Conservation (phyloP, 2,113 vertebrate species). For the Propithecus coquereli region DNA sequence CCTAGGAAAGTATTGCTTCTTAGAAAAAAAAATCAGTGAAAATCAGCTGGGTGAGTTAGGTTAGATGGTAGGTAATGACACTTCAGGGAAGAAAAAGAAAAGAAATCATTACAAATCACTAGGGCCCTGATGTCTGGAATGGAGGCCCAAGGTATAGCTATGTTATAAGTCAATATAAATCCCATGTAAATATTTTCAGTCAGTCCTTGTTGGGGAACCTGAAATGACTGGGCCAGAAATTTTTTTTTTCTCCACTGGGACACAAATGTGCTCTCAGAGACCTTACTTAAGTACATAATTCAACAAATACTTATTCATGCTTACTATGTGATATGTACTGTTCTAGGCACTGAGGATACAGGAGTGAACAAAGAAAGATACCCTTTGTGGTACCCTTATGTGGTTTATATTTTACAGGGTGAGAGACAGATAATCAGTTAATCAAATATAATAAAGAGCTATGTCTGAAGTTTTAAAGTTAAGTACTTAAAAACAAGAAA, state of each 20-base stretch:
- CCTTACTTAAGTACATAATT: neutral
- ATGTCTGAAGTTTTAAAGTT: slow-evolving; percentile 9
- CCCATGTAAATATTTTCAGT: neutral
- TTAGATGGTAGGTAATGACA: neutral
- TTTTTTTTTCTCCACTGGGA: neutral
- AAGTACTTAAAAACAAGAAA: slow-evolving; percentile 40
- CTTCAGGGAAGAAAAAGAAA: neutral
- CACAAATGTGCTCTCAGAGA: neutral
- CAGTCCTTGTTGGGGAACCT: neutral
- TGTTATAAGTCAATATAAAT: neutral
- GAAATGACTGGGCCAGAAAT: neutral
- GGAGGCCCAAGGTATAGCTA: neutral
- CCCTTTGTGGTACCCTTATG: neutral
- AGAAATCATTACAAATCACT: slow-evolving; percentile 14
- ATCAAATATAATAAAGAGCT: neutral
- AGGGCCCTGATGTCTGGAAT: neutral
- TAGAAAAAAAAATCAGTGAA: neutral
- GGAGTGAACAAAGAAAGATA: neutral
- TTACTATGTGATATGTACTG: neutral
- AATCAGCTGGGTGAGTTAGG: neutral
- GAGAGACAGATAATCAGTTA: neutral
- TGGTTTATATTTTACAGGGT: neutral
- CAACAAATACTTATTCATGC: slow-evolving; percentile 3
- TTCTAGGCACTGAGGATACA: neutral
- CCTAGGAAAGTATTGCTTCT: neutral